phyloP scores from a whole-genome alignment of 2,797 vertebrate species.

The Clamator glandarius region DNA sequence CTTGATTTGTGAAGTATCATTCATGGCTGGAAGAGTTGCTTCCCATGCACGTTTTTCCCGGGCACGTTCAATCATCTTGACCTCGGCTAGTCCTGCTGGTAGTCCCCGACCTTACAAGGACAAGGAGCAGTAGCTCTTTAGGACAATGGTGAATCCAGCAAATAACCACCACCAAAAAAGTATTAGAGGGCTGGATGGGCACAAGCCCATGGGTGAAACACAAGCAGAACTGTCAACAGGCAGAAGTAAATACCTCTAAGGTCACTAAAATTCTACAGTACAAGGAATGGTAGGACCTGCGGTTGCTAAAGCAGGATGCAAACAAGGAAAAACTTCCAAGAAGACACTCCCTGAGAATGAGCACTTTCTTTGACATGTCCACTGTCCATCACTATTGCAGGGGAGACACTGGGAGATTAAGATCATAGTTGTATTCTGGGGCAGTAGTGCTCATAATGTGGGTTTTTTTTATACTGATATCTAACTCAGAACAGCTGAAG shows the following conservation, averaged over 20 bases:
- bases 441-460: background rate
- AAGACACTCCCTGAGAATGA: background rate
- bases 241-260: background rate
- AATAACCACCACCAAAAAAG: background rate
- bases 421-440: background rate
- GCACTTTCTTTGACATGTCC: background rate
- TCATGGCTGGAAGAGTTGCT: conserved; percentile 84
- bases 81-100: conserved; percentile 88
- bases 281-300: background rate
- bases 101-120: conserved; percentile 85
- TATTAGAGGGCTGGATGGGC: background rate
- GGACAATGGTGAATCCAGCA: background rate
- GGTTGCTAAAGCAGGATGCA: background rate
- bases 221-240: background rate
- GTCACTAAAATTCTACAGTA: background rate
- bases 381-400: background rate
- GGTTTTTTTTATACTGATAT: background rate
- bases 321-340: background rate
- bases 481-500: background rate
- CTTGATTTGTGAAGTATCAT: conserved; percentile 77
- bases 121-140: conserved; percentile 15
- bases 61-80: conserved; percentile 91
- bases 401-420: background rate
- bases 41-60: conserved; percentile 88
- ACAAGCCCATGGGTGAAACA: background rate